phyloP scores from a whole-genome alignment of 2,888 invertebrate species.

The Escarpia spicata region DNA sequence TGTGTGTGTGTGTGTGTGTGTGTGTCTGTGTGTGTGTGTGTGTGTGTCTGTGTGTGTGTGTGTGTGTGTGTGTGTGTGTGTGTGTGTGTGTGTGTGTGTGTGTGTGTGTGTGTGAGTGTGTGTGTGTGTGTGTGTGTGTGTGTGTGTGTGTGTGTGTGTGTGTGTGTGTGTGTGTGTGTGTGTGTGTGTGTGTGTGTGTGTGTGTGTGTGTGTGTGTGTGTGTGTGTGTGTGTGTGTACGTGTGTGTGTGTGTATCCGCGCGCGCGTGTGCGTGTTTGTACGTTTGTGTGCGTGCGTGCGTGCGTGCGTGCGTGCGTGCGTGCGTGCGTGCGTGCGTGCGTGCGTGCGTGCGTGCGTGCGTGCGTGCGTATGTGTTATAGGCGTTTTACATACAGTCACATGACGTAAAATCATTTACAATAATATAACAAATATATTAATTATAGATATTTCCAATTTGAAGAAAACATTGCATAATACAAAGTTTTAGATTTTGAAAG shows the following conservation, averaged over 20 bases:
- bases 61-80: not conserved
- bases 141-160: no score
- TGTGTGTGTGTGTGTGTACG: not conserved
- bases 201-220: conserved; percentile 5
- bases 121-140: no score
- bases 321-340: not conserved
- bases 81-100: conserved; percentile 13
- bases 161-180: not conserved
- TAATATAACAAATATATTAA: no score
- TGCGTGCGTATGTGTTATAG: not conserved
- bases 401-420: no score
- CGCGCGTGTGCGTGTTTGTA: not conserved
- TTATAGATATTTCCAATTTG: no score
- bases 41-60: not conserved
- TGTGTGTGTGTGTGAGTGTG: not conserved
- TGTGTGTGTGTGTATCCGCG: not conserved
- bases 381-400: no score
- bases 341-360: not conserved
- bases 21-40: not conserved
- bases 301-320: not conserved
- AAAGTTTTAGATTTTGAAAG: no score
- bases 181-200: not conserved
- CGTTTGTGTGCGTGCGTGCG: not conserved
- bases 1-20: not conserved
- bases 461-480: no score